Evolutionary conservation across 2,888 invertebrate species (phyloP).

Genomic region (Drosophila falleni): DNA sequence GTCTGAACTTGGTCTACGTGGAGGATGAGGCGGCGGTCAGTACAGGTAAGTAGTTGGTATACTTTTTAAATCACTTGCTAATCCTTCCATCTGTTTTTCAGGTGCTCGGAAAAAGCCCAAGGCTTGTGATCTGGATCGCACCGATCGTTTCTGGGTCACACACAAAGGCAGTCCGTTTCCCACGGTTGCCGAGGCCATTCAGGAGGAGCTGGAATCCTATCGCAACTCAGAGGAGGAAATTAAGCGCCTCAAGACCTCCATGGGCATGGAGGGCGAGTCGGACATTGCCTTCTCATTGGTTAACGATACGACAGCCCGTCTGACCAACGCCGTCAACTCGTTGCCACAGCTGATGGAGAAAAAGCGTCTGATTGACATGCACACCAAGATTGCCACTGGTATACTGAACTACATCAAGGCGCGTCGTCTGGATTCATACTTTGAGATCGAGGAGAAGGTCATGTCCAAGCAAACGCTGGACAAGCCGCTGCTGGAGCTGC

Average conservation of each 20-base stretch:
- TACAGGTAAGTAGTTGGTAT: conserved; percentile 53
- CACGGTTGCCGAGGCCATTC: conserved; percentile 98
- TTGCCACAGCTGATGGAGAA: conserved; percentile 98
- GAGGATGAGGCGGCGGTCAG: conserved; percentile 88
- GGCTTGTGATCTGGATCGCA: conserved; percentile 95
- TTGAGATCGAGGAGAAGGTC: conserved; percentile 99
- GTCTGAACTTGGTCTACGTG: conserved; percentile 92
- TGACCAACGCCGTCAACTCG: conserved; percentile 98
- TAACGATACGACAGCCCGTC: conserved; percentile 95
- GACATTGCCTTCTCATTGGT: conserved; percentile 95
- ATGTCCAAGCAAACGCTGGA: conserved; percentile 95
- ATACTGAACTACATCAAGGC: conserved; percentile 94
- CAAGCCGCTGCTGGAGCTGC: conserved; percentile 94
- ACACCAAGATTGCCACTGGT: conserved; percentile 98
- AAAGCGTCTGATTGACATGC: conserved; percentile 99
- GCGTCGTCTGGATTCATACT: conserved; percentile 96
- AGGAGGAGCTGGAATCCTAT: conserved; percentile 98
- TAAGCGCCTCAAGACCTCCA: conserved; percentile 95
- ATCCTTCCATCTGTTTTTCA: conserved; percentile 64
- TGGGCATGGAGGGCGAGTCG: conserved; percentile 96
- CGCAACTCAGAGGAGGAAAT: conserved; percentile 97
- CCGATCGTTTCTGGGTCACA: conserved; percentile 96
- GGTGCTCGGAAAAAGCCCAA: conserved; percentile 92
- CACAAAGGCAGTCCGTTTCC: conserved; percentile 98
- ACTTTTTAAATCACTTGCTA: background rate